These are phyloP conservation scores for Australoheros scitulus DNA, from an alignment of 2,113 vertebrate genomes.

Conservation along the genomic window DNA sequence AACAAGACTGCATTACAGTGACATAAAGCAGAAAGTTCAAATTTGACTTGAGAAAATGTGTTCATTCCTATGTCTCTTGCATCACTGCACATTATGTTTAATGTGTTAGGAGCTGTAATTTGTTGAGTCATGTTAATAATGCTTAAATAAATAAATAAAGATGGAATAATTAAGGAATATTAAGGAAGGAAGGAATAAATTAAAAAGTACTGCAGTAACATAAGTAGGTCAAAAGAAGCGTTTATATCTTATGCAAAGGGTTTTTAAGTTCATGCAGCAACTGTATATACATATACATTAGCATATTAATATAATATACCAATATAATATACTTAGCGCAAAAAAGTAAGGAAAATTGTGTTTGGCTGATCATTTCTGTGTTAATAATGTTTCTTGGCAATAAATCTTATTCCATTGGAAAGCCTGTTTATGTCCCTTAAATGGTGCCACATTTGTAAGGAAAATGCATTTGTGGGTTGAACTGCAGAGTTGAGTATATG, in stretches of 20 bases:
- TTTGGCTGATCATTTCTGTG: no score
- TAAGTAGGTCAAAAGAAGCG: background rate
- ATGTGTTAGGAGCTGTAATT: background rate
- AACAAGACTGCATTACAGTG: constrained; percentile 3
- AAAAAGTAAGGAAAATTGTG: no score
- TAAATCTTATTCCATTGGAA: no score
- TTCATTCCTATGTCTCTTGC: background rate
- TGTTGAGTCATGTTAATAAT: background rate
- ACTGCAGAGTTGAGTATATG: no score
- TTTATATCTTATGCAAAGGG: background rate
- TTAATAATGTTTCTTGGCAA: no score
- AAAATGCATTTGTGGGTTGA: no score
- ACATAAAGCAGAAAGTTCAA: constrained; percentile 2
- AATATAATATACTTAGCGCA: no score
- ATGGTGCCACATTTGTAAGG: no score
- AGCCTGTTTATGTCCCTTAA: no score
- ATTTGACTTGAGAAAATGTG: constrained; percentile 5
- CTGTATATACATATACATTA: background rate
- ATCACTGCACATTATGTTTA: background rate
- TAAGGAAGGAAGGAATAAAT: background rate
- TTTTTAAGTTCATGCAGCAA: background rate
- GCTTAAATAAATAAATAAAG: background rate
- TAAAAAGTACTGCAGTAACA: background rate
- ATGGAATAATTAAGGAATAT: background rate
- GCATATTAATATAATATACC: background rate